Evolutionary conservation across 2,113 vertebrate genomes (phyloP).

Genomic region (Phrynosoma platyrhinos): DNA sequence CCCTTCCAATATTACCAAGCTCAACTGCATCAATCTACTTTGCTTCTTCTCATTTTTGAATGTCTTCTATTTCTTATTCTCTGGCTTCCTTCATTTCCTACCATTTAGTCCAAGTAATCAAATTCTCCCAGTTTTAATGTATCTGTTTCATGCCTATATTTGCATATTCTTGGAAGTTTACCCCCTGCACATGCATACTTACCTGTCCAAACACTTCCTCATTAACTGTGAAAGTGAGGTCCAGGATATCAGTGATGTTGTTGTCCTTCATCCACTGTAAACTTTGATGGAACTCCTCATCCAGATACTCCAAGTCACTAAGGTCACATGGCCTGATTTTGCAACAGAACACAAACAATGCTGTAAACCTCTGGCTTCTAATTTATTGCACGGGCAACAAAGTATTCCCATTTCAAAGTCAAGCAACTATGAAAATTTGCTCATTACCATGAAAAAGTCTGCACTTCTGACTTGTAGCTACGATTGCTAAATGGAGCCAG

Average conservation of each 20-base stretch:
- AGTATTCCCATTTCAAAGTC: background rate
- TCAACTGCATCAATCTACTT: background rate
- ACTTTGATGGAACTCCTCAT: constrained; percentile 98
- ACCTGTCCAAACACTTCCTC: constrained; percentile 99
- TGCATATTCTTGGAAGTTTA: constrained; percentile 11
- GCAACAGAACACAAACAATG: background rate
- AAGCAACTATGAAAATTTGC: background rate
- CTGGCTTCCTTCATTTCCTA: background rate
- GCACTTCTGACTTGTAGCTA: background rate
- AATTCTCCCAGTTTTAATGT: background rate
- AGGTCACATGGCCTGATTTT: constrained; percentile 89
- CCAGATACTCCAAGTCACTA: constrained; percentile 96
- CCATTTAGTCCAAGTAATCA: background rate
- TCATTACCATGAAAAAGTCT: background rate
- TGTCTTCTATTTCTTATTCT: background rate
- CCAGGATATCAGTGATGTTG: constrained; percentile 96
- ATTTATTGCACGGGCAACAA: background rate
- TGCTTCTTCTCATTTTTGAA: background rate
- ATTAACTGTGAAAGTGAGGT: constrained; percentile 97
- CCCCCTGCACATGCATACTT: constrained; percentile 56
- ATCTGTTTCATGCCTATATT: constrained; percentile 54
- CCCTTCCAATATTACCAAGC: background rate
- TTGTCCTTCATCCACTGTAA: constrained; percentile 99
- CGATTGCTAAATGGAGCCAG: background rate
- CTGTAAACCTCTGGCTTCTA: background rate